Base-by-base conservation (phyloP, 2,888 invertebrate genomes). In the Andrena hattorfiana region DNA sequence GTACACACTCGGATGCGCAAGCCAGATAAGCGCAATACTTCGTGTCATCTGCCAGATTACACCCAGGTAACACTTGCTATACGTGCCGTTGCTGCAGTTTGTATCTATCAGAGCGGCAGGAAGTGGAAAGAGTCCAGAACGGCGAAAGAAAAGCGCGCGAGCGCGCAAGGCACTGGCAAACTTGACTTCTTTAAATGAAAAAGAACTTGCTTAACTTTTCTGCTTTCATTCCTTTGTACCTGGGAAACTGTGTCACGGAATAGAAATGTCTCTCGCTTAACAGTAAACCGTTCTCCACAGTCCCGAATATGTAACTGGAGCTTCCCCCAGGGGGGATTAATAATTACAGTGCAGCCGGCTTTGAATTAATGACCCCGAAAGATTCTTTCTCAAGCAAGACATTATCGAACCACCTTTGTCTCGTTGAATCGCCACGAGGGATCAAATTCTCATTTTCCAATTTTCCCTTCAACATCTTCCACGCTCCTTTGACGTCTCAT, bases 41-140 rank as follows among this genome's bases (percentile, higher is more conserved):
- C 70, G 77, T 74, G 77, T 77, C 70, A 75, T 77, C 67, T 73
- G 77, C 54, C 71, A 82, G 74, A 82, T 84, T 82, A 81, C 72
- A 49, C 30, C 42, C 13, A 70, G 77, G 70, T 67, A 71, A 72
- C 68, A 48, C 63, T 68, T 75, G 64, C 66, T 59, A 20, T 51
- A 62, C 63, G 59, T 62, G 73, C 67, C 54, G 30, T 68, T 30
- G 42, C 67, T 13, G 82, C 49, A 60, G 66, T 82, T 81, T 81
- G 32, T 71, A 81, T 80, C 54, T 20, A 67, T 54, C 70, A 66
- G 26, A 8, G 51, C 23, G 60, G 30, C 60, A 62, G n/a, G n/a
- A 42, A 70, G 60, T 51, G 69, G 59, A 77, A 77, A 20, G 28
- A 28, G 32, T 5, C n/a, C 2, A 7, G 35, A 20, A 49, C n/a